Evolutionary conservation across 1,140 invertebrate genomes (phyloP).

Genomic region (Drosophila pseudoobscura): DNA sequence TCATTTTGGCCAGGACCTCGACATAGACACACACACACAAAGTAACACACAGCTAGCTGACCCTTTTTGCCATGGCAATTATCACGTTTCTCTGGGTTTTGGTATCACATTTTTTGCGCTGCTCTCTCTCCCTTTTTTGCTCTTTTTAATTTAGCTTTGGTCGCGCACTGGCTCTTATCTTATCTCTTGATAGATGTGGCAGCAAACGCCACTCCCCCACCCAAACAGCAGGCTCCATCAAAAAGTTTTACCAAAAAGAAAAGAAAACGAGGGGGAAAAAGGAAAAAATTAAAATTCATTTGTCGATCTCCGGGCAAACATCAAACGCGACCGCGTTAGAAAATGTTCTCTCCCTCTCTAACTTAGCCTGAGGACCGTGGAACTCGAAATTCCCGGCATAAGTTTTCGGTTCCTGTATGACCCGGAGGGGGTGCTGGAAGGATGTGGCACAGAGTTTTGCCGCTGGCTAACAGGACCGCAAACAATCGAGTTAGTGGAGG

Average conservation of each 20-base stretch:
- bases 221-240: conserved; percentile 14
- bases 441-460: conserved; percentile 10
- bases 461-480: conserved; percentile 41
- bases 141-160: conserved; percentile 48
- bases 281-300: conserved; percentile 68
- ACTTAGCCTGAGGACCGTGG: conserved; percentile 34
- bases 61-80: conserved; percentile 75
- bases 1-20: conserved; percentile 56
- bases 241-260: conserved; percentile 47
- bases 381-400: conserved; percentile 51
- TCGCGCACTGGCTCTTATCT: conserved; percentile 38
- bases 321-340: conserved; percentile 49
- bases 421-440: no score
- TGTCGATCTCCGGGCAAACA: conserved; percentile 53
- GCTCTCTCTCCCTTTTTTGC: conserved; percentile 29
- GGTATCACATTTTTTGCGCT: conserved; percentile 36
- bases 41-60: conserved; percentile 52
- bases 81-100: conserved; percentile 61
- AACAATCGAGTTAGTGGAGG: conserved; percentile 58
- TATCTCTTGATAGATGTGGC: conserved; percentile 55
- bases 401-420: conserved; percentile 53
- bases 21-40: conserved; percentile 33
- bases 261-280: conserved; percentile 10
- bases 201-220: not conserved
- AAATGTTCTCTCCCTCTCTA: conserved; percentile 26